Evolutionary conservation across 2,797 vertebrate species (phyloP), one percentile per base, ranked within the genome.

Genomic region (Clangula hyemalis): DNA sequence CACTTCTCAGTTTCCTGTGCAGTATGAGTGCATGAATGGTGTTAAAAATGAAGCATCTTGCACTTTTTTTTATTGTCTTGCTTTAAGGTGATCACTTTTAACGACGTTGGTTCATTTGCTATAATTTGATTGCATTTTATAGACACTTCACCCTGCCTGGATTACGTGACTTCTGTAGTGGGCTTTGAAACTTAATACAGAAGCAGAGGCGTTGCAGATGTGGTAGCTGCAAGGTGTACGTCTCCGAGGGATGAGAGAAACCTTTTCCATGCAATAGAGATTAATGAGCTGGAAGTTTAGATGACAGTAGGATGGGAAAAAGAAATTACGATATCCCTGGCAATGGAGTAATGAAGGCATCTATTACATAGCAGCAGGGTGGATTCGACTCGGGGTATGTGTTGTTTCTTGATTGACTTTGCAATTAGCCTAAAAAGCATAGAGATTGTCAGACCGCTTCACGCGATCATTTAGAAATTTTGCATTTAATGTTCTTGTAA

Each of bases 101-200:
- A 36, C 17, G 18, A 22, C 60, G 13, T 30, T 41, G 20, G 32
- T 54, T 49, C 12, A 76, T 76, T 56, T 14, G 4, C 69, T 87
- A 21, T 74, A 53, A 87, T 69, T 94, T 2, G 0, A 7, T 75
- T 72, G 61, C 6, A 3, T 80, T 89, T 91, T 85, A 41, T 61
- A 28, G 72, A n/a, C 0, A 2, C 10, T 80, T 60, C 41, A 68
- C 34, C 10, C 36, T 69, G 51, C 54, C 83, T 89, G 64, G 65
- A 30, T 85, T 69, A 62, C 16, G 0, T 41, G 32, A 62, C 76
- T 90, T 87, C 77, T 75, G 13, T 32, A 28, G 13, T 36, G 28
- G n/a, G 30, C 76, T 93, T 95, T 93, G 94, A 87, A 93, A 88
- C 54, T 64, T 77, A 66, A 83, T 89, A 65, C 49, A 65, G 74